phyloP scores from a whole-genome alignment of 2,797 vertebrate genomes.

The Pangasius mekongensis region DNA sequence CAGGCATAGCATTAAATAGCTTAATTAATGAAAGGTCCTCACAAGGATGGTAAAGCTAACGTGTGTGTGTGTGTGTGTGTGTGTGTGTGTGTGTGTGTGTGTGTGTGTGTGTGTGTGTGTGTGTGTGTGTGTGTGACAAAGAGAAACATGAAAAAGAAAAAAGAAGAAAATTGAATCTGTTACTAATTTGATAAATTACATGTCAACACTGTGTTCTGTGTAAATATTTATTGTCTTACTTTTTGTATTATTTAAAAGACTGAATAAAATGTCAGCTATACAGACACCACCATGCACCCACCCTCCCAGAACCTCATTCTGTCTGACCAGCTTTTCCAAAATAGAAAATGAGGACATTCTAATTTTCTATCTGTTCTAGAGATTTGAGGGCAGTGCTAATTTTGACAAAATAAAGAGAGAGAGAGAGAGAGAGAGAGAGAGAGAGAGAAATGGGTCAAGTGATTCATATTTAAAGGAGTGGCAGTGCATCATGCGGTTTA shows the following conservation, averaged over 20 bases:
- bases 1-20: background rate
- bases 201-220: background rate
- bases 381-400: slow-evolving; percentile 59
- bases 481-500: background rate
- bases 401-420: slow-evolving; percentile 36
- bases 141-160: background rate
- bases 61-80: background rate
- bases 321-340: background rate
- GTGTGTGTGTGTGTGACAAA: background rate
- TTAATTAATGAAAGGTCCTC: too few species aligned
- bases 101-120: too few species aligned
- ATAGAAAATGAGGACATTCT: slow-evolving; percentile 58
- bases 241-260: background rate
- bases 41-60: too few species aligned
- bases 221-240: background rate
- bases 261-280: background rate
- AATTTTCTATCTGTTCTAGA: slow-evolving; percentile 49
- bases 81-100: background rate
- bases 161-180: background rate
- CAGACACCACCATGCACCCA: background rate
- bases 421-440: background rate
- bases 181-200: background rate
- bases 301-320: background rate
- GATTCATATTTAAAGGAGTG: slow-evolving; percentile 26
- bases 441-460: slow-evolving; percentile 51